Evolutionary conservation across 2,888 invertebrate genomes (phyloP).

Genomic region (Macaria notata): DNA sequence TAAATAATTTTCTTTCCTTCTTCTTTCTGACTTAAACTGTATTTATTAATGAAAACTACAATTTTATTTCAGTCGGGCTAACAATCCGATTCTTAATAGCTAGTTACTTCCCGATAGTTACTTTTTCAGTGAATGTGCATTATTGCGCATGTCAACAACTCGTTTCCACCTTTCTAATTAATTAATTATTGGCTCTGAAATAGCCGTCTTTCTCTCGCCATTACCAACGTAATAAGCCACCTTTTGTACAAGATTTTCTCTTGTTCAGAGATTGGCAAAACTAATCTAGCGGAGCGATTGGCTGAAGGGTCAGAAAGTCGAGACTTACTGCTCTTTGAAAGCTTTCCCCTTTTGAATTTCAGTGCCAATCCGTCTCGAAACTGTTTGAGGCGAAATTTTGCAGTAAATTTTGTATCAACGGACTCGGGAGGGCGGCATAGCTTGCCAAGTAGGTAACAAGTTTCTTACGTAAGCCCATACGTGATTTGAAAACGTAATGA

Average conservation of each 20-base stretch:
- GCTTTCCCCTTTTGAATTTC: conserved; percentile 6
- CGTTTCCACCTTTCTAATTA: conserved; percentile 19
- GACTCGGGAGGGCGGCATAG: conserved; percentile 18
- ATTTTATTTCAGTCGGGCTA: background rate
- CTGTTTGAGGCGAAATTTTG: conserved; percentile 18
- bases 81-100: background rate
- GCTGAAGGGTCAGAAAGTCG: conserved; percentile 8
- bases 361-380: conserved; percentile 12
- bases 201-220: conserved; percentile 2
- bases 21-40: too few species aligned
- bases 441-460: conserved; percentile 31
- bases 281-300: conserved; percentile 12
- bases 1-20: too few species aligned
- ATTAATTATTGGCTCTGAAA: conserved; percentile 6
- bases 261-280: conserved; percentile 11
- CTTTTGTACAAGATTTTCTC: conserved; percentile 7
- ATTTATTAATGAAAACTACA: too few species aligned
- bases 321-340: conserved; percentile 4
- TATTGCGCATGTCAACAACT: background rate
- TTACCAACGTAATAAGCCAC: conserved; percentile 12
- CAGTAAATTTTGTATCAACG: conserved; percentile 16
- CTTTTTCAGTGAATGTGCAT: conserved; percentile 6
- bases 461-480: conserved; percentile 17
- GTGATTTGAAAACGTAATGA: conserved; percentile 23
- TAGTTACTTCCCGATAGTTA: background rate